These are phyloP conservation scores for Recurvirostra avosetta DNA, from an alignment of 2,113 vertebrate genomes.

Conservation along the genomic window DNA sequence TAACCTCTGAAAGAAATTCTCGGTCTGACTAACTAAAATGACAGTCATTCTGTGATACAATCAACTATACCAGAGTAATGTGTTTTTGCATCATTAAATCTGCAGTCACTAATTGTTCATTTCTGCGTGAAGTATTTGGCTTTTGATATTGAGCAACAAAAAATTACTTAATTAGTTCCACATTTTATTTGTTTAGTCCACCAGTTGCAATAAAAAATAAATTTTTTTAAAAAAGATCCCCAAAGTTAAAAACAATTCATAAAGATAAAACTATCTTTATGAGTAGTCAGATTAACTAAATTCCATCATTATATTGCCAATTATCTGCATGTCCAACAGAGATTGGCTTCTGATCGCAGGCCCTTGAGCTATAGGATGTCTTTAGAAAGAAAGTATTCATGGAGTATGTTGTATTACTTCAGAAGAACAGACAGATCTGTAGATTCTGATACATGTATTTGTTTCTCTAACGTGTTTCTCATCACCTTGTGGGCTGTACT, in stretches of 20 bases:
- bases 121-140: not conserved
- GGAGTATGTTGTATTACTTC: not conserved
- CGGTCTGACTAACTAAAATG: not conserved
- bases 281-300: not conserved
- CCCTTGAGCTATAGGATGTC: not conserved
- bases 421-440: not conserved
- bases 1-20: not conserved
- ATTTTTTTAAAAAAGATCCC: not conserved
- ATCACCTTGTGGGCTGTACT: not conserved
- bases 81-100: not conserved
- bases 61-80: not conserved
- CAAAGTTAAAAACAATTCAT: not conserved
- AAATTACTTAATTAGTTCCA: not conserved
- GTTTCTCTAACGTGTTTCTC: not conserved
- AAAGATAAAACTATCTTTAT: not conserved
- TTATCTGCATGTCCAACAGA: not conserved
- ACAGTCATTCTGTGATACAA: not conserved
- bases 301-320: not conserved
- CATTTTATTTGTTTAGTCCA: not conserved
- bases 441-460: not conserved
- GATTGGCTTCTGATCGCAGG: not conserved
- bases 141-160: not conserved
- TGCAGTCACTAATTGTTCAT: not conserved
- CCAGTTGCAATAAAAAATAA: not conserved
- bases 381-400: not conserved